A percentile compares a stretch with the other conserved stretches of the same genome.
These are phyloP conservation scores for Heterocephalus glaber DNA, from an alignment of 2,113 vertebrate species.

Conservation along the genomic window DNA sequence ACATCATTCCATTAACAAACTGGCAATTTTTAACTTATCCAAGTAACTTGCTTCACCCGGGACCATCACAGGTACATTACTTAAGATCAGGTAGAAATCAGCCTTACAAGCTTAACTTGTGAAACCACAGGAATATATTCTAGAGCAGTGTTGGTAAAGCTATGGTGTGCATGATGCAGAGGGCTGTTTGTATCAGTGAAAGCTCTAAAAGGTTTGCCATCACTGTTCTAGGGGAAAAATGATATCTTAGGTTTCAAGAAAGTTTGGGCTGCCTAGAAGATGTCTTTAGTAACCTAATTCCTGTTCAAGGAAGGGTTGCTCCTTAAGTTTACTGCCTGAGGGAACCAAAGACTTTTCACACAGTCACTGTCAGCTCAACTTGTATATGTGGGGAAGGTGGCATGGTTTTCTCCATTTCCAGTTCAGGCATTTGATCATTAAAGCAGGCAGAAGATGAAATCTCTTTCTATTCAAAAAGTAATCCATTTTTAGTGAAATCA, in stretches of 20 bases:
- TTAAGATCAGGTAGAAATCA: not conserved
- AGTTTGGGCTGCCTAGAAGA: not conserved
- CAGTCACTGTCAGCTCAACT: not conserved
- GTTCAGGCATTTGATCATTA: constrained; percentile 1
- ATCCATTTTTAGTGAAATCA: constrained; percentile 37
- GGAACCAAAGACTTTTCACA: constrained; percentile 26
- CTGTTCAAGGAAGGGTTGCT: not conserved
- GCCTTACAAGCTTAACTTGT: not conserved
- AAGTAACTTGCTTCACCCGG: not conserved
- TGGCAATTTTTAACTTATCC: not conserved
- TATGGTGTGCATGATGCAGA: not conserved
- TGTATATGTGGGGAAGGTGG: not conserved
- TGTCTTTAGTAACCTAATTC: constrained; percentile 31
- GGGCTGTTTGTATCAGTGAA: not conserved
- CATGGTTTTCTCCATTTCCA: not conserved
- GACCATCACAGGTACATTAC: not conserved
- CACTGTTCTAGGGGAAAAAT: not conserved
- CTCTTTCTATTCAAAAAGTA: constrained; percentile 31
- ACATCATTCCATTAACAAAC: not conserved
- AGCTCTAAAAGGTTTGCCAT: not conserved
- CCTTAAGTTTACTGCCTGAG: constrained; percentile 5
- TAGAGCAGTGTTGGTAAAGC: not conserved
- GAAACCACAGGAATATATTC: not conserved
- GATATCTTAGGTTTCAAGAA: constrained; percentile 49
- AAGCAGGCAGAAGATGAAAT: constrained; percentile 29